Base-by-base conservation (phyloP, 2,113 vertebrate genomes). In the Labeo catla region DNA sequence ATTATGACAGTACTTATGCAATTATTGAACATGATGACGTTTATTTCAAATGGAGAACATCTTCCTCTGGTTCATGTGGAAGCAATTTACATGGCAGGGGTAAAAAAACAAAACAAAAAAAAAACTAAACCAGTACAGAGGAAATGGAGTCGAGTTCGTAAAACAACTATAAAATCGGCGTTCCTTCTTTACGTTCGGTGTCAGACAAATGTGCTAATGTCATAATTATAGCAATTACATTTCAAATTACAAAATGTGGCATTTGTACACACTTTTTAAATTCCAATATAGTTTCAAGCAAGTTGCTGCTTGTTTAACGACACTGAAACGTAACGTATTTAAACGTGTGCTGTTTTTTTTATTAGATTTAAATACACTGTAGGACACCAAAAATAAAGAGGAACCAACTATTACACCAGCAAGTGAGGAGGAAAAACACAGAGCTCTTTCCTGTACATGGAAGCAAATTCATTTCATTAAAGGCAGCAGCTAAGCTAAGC, bases 1-100 rank as follows among this genome's bases (percentile, higher is more conserved):
- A 91, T 90, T 90, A 84, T 84, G 85, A 89, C 86, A 88, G 87
- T 88, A 88, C 63, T 81, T 83, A 85, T 88, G 86, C 82, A 84
- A 77, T 34, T 65, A 61, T 47, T 23, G 81, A 85, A 82, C 72
- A 89, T 86, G 86, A 89, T 86, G 86, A 89, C 43, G 52, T 50
- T 82, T 70, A 73, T 86, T 83, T 86, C 45, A 85, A 88, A 86
- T 76, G 50, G 50, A 82, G n/a, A 57, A 79, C 15, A 23, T 77
- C 63, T 83, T 82, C 83, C 63, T 85, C 54, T 80, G 52, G 74
- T 72, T 84, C 83, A 78, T 85, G 86, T 87, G 28, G 11, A 76
- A 81, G 86, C 86, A 86, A 84, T 54, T 86, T 86, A 86, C 84
- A 89, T 76, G 65, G 87, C 82, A 72, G 72, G 57, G 66, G 19